Percentiles rank a stretch among this genome's conserved stretches.
Conservation (phyloP, 2,888 invertebrate species). For the Lampropteryx suffumata region DNA sequence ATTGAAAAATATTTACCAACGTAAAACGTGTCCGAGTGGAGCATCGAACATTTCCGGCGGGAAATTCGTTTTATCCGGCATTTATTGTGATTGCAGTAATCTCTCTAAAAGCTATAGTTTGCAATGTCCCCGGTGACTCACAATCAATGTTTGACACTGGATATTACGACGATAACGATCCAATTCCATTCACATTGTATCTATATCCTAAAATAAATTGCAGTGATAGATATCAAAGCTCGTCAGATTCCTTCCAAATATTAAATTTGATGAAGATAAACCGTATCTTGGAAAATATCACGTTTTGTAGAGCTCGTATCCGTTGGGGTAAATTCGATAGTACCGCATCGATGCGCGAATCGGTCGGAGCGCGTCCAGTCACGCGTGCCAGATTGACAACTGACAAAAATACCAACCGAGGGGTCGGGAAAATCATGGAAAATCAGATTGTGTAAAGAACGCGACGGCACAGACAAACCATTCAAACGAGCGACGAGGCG, state of each 20-base stretch:
- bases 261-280: slow-evolving; percentile 25
- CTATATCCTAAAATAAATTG: neutral
- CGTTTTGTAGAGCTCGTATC: slow-evolving; percentile 40
- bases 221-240: neutral
- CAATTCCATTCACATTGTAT: neutral
- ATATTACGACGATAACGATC: neutral
- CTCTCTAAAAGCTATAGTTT: slow-evolving; percentile 53
- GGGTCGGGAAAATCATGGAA: slow-evolving; percentile 38
- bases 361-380: slow-evolving; percentile 48
- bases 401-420: slow-evolving; percentile 53
- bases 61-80: slow-evolving; percentile 39
- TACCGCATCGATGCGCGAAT: slow-evolving; percentile 50
- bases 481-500: slow-evolving; percentile 25
- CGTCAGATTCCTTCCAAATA: slow-evolving; percentile 28
- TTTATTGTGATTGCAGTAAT: slow-evolving; percentile 51
- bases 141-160: slow-evolving; percentile 6
- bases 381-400: slow-evolving; percentile 71
- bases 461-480: slow-evolving; percentile 15
- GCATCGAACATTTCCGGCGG: slow-evolving; percentile 37
- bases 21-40: slow-evolving; percentile 34
- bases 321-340: slow-evolving; percentile 57
- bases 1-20: too few species aligned
- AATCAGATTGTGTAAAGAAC: slow-evolving; percentile 37
- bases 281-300: neutral
- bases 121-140: slow-evolving; percentile 43